Evolutionary conservation across 2,113 vertebrate species (phyloP).

Genomic region (Crypturellus undulatus): DNA sequence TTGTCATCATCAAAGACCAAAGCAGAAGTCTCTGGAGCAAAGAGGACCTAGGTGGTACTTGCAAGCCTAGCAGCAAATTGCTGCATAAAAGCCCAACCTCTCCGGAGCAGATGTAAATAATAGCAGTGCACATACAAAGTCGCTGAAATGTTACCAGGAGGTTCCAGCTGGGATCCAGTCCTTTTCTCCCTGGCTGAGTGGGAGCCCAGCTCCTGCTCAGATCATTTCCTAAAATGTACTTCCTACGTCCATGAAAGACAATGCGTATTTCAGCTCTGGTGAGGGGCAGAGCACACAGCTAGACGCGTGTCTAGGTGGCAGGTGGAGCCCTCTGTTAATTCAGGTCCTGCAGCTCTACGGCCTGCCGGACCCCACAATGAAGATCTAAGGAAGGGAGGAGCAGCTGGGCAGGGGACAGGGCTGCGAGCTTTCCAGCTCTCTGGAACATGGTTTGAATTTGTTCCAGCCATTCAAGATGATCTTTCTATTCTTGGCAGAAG

Average conservation of each 20-base stretch:
- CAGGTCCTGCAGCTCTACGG: background rate
- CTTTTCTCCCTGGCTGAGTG: background rate
- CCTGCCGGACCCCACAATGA: slow-evolving; percentile 3
- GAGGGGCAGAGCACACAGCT: background rate
- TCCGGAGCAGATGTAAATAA: background rate
- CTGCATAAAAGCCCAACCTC: background rate
- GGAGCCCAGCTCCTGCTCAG: background rate
- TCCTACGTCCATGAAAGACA: slow-evolving; percentile 2
- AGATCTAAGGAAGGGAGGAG: slow-evolving; percentile 47
- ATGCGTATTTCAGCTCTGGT: background rate
- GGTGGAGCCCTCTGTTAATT: slow-evolving; percentile 29
- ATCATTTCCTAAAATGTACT: slow-evolving; percentile 12
- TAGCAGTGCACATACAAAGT: background rate
- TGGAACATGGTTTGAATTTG: slow-evolving; percentile 62
- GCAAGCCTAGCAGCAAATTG: background rate
- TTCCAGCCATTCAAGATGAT: slow-evolving; percentile 68
- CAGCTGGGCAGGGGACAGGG: slow-evolving; percentile 59
- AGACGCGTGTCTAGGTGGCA: slow-evolving; percentile 11
- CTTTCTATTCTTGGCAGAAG: slow-evolving; percentile 65
- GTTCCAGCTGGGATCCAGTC: slow-evolving; percentile 1
- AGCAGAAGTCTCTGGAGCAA: background rate
- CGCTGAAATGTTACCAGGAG: background rate
- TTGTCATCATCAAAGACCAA: background rate
- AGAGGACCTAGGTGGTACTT: background rate
- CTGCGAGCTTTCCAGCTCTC: slow-evolving; percentile 46